Base-by-base conservation (phyloP, 2,888 invertebrate genomes). In the Eupithecia subfuscata region DNA sequence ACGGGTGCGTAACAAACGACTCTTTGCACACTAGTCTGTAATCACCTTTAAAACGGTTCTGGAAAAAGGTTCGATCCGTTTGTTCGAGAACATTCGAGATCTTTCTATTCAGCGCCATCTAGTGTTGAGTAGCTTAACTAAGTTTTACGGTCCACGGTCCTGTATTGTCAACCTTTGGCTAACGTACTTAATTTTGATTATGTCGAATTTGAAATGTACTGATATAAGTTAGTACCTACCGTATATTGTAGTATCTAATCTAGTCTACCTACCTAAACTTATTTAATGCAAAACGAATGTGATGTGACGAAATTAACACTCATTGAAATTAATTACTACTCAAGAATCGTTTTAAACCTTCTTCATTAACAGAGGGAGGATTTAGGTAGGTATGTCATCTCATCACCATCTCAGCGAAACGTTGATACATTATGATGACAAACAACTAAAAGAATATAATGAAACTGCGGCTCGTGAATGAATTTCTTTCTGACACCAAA, bases 21-120 rank as follows among this genome's bases (percentile, higher is more conserved):
- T 60, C 11, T 25, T 25, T 14, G 9, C 14, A 48, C 7, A 48
- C 48, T 7, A 8, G 64, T 64, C 34, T 34, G 34, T 30, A 34
- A 64, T 34, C 18, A 18, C 34, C 34, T 34, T 64, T 64, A 64
- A 16, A 64, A 22, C 12, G 3, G 64, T 60, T 60, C 60, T 60
- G 6, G 60, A 60, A 60, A 12, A 56, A 56, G 22, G 56, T 56
- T 56, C 56, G 12, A 60, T 5, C n/a, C 0, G 0, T n/a, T n/a
- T 60, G 60, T 60, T 60, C 60, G 60, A 60, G 25, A 60, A 60
- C 25, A 14, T 60, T 60, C 60, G 60, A 25, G 25, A 60, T 12
- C 14, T 60, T 60, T 60, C 60, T 60, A 60, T 25, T 14, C 6
- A 60, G 60, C 60, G 60, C 60, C 60, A 60, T 60, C 60, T 60